Conservation (phyloP, 1,140 invertebrate species). For the Trachymyrmex cornetzi region DNA sequence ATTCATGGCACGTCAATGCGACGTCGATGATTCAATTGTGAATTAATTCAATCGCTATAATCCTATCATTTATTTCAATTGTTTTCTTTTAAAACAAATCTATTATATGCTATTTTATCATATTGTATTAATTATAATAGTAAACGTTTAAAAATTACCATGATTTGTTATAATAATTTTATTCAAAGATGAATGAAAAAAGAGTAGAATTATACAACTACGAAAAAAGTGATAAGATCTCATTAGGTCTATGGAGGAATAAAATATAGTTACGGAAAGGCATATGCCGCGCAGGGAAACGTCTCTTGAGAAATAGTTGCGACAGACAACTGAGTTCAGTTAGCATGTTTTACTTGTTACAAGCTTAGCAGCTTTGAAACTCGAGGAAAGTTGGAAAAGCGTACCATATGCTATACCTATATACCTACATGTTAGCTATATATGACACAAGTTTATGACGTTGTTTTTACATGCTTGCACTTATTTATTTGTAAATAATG, state of each 20-base stretch:
- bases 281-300: not conserved
- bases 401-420: not conserved
- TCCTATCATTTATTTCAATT: conserved; percentile 22
- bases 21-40: conserved; percentile 19
- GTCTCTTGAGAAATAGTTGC: conserved; percentile 41
- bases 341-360: conserved; percentile 55
- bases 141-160: not conserved
- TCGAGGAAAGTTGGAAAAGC: conserved; percentile 56
- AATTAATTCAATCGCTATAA: conserved; percentile 31
- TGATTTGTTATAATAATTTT: not conserved
- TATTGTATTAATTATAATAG: not conserved
- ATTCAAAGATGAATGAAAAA: not conserved
- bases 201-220: not conserved
- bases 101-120: not conserved
- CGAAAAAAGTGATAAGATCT: not conserved
- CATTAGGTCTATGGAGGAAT: not conserved
- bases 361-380: conserved; percentile 46
- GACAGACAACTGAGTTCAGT: conserved; percentile 52
- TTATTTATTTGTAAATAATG: conserved; percentile 39
- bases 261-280: conserved; percentile 7
- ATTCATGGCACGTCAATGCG: conserved; percentile 26
- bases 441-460: conserved; percentile 9
- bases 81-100: not conserved
- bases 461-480: conserved; percentile 38
- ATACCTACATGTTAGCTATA: conserved; percentile 35